phyloP scores from a whole-genome alignment of 2,888 invertebrate species.

The Melitaea athalia region DNA sequence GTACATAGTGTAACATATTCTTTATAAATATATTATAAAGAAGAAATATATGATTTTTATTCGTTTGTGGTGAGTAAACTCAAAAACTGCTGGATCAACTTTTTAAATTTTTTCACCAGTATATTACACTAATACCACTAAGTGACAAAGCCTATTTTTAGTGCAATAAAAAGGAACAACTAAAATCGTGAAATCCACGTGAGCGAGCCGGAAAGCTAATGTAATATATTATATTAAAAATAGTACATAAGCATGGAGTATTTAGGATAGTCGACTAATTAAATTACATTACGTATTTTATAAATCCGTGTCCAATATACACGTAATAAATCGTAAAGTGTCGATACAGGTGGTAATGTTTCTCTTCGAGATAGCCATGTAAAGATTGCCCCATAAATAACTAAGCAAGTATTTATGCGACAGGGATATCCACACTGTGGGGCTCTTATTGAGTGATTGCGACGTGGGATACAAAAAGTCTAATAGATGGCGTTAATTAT shows the following conservation, averaged over 20 bases:
- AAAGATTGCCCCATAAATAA: conserved; percentile 78
- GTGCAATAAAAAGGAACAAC: too few relatives aligned
- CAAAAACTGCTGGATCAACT: not conserved
- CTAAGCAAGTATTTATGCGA: conserved; percentile 56
- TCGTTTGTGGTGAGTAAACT: too few relatives aligned
- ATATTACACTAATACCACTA: too few relatives aligned
- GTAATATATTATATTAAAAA: not conserved
- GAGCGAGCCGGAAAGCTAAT: too few relatives aligned
- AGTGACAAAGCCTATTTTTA: too few relatives aligned
- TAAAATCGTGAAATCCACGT: too few relatives aligned
- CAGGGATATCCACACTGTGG: conserved; percentile 58
- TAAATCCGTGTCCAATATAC: conserved; percentile 24
- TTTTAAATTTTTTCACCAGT: too few relatives aligned
- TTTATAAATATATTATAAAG: not conserved
- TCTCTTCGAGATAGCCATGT: conserved; percentile 58
- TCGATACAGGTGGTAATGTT: conserved; percentile 61
- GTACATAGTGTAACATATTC: not conserved
- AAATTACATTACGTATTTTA: conserved; percentile 2
- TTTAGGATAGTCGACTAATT: conserved; percentile 1
- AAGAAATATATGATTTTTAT: too few relatives aligned
- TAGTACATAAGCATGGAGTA: not conserved
- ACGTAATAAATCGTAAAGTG: conserved; percentile 64
- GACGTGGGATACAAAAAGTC: conserved; percentile 59
- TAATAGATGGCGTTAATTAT: conserved; percentile 74
- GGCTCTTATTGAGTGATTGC: conserved; percentile 68